Evolutionary conservation across 1,140 invertebrate genomes (phyloP), one percentile per base, ranked within the genome.

Genomic region (Arion vulgaris): DNA sequence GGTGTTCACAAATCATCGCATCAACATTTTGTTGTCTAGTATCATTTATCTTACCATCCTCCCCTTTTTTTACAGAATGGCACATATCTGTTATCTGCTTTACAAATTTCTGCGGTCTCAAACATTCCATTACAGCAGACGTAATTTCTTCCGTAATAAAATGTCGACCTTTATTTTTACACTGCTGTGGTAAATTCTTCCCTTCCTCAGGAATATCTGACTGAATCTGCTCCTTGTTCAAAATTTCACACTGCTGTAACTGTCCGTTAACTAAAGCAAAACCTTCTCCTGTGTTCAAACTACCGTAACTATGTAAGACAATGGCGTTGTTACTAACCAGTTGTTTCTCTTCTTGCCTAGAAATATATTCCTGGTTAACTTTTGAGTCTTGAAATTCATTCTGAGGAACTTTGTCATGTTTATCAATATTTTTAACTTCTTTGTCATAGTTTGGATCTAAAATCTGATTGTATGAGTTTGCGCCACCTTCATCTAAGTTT

Each of bases 281-380:
- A 26, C 79, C 79, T 45, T 81, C 5, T 2, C 79, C 79, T 32
- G 79, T 81, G 49, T 49, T 49, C 41, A 81, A 39, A 36, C 79
- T 81, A 34, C 79, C 79, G 41, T 81, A 81, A 53, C 79, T 81
- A 34, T 81, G 79, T 41, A 80, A 69, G 23, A 69, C 41, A 32
- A 77, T 77, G 32, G 11, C 5, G n/a, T 53, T 28, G 2, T 72
- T 26, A 36, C 39, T 72, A 4, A 32, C 34, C 7, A 72, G 4
- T 36, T 72, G 34, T 13, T 36, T n/a, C 57, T n/a, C 57, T 62
- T 5, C n/a, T n/a, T n/a, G n/a, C n/a, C n/a, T n/a, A n/a, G n/a
- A n/a, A n/a, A n/a, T n/a, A n/a, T 7, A n/a, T 62, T 19, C 57
- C 26, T 23, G 26, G 13, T 62, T 5, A 19, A 15, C 26, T 23